Percentiles rank a stretch among this genome's conserved stretches.
Evolutionary conservation across 2,113 vertebrate species (phyloP).

Genomic region (Etheostoma spectabile): DNA sequence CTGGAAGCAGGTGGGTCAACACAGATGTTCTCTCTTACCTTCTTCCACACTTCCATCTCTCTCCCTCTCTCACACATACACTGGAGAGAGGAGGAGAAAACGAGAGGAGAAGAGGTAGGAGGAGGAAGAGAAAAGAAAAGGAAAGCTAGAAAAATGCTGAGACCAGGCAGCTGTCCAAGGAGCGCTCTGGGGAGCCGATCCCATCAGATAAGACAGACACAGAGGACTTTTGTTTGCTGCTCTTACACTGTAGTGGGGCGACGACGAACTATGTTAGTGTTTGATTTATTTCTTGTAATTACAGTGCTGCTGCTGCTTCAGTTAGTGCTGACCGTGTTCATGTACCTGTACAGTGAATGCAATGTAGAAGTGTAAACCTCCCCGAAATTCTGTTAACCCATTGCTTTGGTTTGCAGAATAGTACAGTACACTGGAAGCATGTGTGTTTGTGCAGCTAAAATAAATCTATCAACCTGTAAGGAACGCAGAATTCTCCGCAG

Average conservation of each 20-base stretch:
- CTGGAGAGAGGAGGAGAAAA: slow-evolving; percentile 34
- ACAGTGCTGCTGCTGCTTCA: slow-evolving; percentile 10
- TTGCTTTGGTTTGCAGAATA: neutral
- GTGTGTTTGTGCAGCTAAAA: neutral
- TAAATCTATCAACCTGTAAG: slow-evolving; percentile 86
- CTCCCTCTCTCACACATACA: slow-evolving; percentile 1
- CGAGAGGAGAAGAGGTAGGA: neutral
- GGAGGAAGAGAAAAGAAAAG: slow-evolving; percentile 34
- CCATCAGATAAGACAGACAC: slow-evolving; percentile 76
- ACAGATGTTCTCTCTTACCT: slow-evolving; percentile 67
- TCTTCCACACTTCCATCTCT: slow-evolving; percentile 12
- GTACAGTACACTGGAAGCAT: neutral
- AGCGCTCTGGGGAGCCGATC: slow-evolving; percentile 48
- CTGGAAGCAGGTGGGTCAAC: slow-evolving; percentile 80
- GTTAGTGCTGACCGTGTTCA: neutral
- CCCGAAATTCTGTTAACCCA: neutral
- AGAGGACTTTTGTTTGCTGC: slow-evolving; percentile 74
- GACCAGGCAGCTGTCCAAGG: slow-evolving; percentile 68
- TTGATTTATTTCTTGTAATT: neutral
- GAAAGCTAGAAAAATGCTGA: slow-evolving; percentile 28
- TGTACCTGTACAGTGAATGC: neutral
- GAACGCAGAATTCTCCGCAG: slow-evolving; percentile 94
- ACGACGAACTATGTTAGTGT: slow-evolving; percentile 31
- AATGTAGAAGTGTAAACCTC: neutral
- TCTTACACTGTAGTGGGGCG: slow-evolving; percentile 25